Evolutionary conservation across 2,888 invertebrate species (phyloP), one percentile per base, ranked within the genome.

Genomic region (Dysmachus trigonus): DNA sequence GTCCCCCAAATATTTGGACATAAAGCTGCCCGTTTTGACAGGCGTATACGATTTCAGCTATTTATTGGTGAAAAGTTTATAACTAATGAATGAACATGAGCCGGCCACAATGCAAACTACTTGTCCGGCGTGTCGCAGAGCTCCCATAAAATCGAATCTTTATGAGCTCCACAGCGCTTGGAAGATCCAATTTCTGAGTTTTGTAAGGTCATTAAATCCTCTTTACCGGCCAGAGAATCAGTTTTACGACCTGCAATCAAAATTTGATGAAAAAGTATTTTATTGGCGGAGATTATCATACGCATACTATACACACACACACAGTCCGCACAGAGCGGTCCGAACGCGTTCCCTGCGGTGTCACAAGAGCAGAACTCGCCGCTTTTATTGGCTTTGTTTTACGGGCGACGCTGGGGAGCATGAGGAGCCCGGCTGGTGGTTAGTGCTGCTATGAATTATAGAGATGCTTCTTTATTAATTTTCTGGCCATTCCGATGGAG

Each of bases 171-270:
- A 18, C n/a, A 73, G 31, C 73, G 31, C 31, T 33, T 53, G 18
- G 47, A 53, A 81, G 81, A 81, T 81, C 81, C 53, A 81, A 81
- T 81, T 81, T 81, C 81, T 53, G 18, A 31, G 53, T 81, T 81
- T 53, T 81, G 53, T 53, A 31, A 53, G 81, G 31, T 31, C 31
- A 81, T 81, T 81, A 81, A 81, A 81, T 81, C 81, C 33, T 81
- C 33, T 81, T 51, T 62, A 62, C 81, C 53, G 33, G 53, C 22
- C 27, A 81, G 31, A 81, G 31, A 81, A 53, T 81, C 81, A n/a
- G 22, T 81, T 81, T 81, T 81, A 81, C 53, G 33, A 53, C 31
- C 53, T 53, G 27, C 33, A 31, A 53, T 81, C 53, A 81, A 31
- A 53, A 81, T 31, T 81, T 81, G 31, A 81, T 53, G 47, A 81